Evolutionary conservation across 2,797 vertebrate species (phyloP).

Genomic region (Distichodus sexfasciatus): DNA sequence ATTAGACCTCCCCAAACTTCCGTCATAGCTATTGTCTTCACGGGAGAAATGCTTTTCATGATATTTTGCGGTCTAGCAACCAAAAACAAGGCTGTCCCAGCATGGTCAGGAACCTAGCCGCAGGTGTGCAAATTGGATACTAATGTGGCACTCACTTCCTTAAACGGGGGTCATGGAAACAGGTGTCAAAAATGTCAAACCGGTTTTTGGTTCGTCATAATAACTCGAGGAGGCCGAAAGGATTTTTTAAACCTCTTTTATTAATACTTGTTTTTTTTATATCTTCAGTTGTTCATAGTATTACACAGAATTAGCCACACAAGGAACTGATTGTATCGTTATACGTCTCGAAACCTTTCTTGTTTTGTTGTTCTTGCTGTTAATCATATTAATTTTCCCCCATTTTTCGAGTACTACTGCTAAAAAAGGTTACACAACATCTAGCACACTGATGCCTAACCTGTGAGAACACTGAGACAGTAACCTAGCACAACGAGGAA

Average conservation of each 20-base stretch:
- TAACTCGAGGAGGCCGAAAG: background rate
- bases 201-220: background rate
- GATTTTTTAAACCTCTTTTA: slow-evolving; percentile 63
- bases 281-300: slow-evolving; percentile 63
- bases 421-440: slow-evolving; percentile 75
- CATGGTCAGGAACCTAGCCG: background rate
- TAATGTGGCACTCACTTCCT: too few species aligned
- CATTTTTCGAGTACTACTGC: slow-evolving; percentile 67
- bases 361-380: slow-evolving; percentile 51
- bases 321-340: slow-evolving; percentile 68
- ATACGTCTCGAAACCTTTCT: slow-evolving; percentile 35
- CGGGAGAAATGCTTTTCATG: background rate
- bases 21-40: background rate
- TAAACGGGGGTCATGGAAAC: background rate
- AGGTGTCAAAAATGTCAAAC: background rate
- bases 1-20: background rate
- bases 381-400: slow-evolving; percentile 68
- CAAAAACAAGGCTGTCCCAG: background rate
- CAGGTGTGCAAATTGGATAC: too few species aligned
- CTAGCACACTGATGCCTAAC: slow-evolving; percentile 71
- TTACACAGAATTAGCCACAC: slow-evolving; percentile 78
- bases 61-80: background rate
- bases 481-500: slow-evolving; percentile 71
- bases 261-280: slow-evolving; percentile 69
- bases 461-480: slow-evolving; percentile 66